These are phyloP conservation scores for Crotalus viridis DNA, from an alignment of 2,113 vertebrate species.

Conservation along the genomic window DNA sequence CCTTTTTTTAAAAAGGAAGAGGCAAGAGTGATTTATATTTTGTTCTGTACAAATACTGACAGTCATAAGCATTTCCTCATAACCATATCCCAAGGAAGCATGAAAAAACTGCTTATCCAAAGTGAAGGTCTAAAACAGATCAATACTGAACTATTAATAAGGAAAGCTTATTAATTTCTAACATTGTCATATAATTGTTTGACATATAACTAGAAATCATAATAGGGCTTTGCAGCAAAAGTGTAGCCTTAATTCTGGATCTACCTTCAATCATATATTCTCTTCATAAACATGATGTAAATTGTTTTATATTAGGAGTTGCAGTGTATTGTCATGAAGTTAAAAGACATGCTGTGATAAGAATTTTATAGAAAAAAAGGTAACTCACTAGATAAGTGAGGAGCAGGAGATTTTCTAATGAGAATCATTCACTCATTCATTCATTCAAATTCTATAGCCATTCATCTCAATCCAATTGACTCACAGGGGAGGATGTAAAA, in stretches of 20 bases:
- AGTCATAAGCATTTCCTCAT: slow-evolving; percentile 39
- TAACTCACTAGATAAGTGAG: neutral
- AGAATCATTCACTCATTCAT: neutral
- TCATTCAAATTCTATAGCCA: neutral
- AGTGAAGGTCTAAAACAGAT: neutral
- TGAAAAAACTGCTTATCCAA: slow-evolving; percentile 26
- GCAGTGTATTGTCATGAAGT: neutral
- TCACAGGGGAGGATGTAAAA: no score
- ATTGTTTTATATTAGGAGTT: neutral
- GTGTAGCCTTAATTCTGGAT: neutral
- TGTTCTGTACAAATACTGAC: slow-evolving; percentile 61
- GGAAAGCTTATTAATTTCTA: neutral
- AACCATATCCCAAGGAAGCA: slow-evolving; percentile 20
- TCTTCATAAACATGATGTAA: neutral
- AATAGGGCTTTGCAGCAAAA: neutral
- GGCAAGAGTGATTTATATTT: slow-evolving; percentile 40
- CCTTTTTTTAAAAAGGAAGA: slow-evolving; percentile 51
- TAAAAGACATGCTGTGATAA: neutral
- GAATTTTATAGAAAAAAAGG: neutral
- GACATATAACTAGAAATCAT: neutral
- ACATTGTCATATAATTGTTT: neutral
- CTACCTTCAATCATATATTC: neutral
- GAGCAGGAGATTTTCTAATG: neutral
- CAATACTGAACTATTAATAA: neutral
- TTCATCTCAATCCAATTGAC: neutral